Conservation (phyloP, 2,888 invertebrate genomes). For the Polymixis lichenea region DNA sequence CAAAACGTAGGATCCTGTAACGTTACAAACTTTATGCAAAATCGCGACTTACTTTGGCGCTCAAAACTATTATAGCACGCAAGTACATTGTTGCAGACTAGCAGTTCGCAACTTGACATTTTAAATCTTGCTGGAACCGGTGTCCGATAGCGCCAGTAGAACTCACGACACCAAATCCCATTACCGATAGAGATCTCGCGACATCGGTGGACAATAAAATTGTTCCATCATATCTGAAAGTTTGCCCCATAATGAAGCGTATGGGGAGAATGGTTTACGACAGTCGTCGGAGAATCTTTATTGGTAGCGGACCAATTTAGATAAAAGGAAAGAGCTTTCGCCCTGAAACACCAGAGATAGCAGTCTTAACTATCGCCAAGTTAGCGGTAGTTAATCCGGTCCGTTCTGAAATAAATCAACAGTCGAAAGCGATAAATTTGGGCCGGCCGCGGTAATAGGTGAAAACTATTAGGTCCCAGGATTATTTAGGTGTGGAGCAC, state of each 20-base stretch:
- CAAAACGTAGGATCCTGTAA: constrained; percentile 64
- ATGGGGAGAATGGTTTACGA: constrained; percentile 90
- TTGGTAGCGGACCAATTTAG: constrained; percentile 91
- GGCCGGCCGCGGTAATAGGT: constrained; percentile 88
- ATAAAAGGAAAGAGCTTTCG: constrained; percentile 90
- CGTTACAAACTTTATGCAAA: constrained; percentile 70
- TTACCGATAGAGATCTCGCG: constrained; percentile 90
- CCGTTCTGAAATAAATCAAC: constrained; percentile 88
- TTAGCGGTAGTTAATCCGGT: constrained; percentile 90
- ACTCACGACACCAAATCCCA: constrained; percentile 82
- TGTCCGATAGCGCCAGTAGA: constrained; percentile 67
- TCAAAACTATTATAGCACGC: constrained; percentile 53
- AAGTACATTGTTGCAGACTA: constrained; percentile 69
- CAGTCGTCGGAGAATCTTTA: constrained; percentile 89
- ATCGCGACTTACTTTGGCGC: constrained; percentile 53
- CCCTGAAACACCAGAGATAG: constrained; percentile 90
- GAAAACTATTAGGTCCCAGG: constrained; percentile 88
- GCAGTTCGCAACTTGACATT: constrained; percentile 76
- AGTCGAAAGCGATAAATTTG: constrained; percentile 88
- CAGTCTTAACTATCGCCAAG: constrained; percentile 90
- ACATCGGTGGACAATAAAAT: constrained; percentile 90
- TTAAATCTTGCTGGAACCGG: constrained; percentile 73
- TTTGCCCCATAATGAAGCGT: constrained; percentile 91
- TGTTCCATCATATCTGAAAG: constrained; percentile 90
- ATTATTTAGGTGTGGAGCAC: constrained; percentile 83